These are phyloP conservation scores for Avahi laniger DNA, from an alignment of 2,797 vertebrate genomes.

Conservation along the genomic window DNA sequence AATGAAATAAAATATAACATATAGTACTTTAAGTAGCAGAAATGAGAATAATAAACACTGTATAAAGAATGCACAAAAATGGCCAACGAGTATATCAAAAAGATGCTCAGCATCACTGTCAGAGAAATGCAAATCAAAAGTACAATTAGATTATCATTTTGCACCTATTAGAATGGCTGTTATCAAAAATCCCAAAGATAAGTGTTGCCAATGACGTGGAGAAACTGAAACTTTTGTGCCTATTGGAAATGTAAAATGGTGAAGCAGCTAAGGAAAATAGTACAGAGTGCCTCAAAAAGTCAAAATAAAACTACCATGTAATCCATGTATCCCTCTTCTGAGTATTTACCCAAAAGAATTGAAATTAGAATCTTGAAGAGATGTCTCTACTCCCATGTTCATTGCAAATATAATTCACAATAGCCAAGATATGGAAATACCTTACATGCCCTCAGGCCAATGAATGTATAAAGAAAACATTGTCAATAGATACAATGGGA, in stretches of 20 bases:
- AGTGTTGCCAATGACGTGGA: not conserved
- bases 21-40: not conserved
- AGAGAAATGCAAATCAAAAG: not conserved
- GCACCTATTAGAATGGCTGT: not conserved
- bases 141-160: not conserved
- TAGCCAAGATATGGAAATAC: not conserved
- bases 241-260: not conserved
- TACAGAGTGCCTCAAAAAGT: too few relatives aligned
- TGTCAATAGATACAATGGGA: too few relatives aligned
- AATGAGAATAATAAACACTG: not conserved
- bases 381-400: not conserved
- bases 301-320: not conserved
- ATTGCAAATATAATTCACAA: not conserved
- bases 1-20: not conserved
- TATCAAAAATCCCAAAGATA: not conserved
- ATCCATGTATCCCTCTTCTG: not conserved
- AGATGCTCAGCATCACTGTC: not conserved
- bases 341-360: not conserved
- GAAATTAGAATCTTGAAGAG: not conserved
- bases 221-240: not conserved
- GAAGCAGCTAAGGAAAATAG: not conserved
- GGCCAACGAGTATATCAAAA: not conserved
- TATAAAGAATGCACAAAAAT: not conserved
- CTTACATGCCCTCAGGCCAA: too few relatives aligned
- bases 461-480: not conserved